These are phyloP conservation scores for Ceratotherium simum DNA, from an alignment of 2,113 vertebrate species.

Conservation along the genomic window DNA sequence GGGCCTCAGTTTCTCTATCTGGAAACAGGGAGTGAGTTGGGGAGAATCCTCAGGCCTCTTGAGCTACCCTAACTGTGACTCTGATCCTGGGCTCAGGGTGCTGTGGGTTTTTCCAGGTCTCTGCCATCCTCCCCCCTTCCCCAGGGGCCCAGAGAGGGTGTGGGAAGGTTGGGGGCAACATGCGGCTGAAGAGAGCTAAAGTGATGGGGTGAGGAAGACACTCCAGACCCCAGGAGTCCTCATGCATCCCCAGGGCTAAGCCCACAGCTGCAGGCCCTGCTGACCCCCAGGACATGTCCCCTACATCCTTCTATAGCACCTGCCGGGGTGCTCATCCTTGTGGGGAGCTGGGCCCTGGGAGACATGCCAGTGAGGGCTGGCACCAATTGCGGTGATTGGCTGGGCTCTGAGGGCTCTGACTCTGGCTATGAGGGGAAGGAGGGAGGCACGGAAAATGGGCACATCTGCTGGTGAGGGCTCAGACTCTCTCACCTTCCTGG, in stretches of 20 bases:
- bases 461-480: neutral
- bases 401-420: neutral
- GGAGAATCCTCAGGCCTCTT: neutral
- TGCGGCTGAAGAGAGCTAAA: neutral
- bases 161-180: neutral
- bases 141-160: neutral
- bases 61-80: neutral
- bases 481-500: neutral
- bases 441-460: neutral
- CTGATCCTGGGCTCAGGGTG: neutral
- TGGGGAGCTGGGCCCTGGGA: conserved; percentile 70
- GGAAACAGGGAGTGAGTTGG: neutral
- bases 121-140: no score
- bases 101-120: neutral
- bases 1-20: neutral
- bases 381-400: conserved; percentile 58
- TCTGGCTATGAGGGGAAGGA: neutral
- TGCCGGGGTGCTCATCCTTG: conserved; percentile 61
- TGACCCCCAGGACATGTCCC: neutral
- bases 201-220: neutral
- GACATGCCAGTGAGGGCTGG: conserved; percentile 58
- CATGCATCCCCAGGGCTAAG: neutral
- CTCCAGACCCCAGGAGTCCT: neutral
- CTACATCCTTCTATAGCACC: fast-evolving
- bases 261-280: neutral